Base-by-base conservation (phyloP, 2,888 invertebrate genomes). In the Ormia ochracea region DNA sequence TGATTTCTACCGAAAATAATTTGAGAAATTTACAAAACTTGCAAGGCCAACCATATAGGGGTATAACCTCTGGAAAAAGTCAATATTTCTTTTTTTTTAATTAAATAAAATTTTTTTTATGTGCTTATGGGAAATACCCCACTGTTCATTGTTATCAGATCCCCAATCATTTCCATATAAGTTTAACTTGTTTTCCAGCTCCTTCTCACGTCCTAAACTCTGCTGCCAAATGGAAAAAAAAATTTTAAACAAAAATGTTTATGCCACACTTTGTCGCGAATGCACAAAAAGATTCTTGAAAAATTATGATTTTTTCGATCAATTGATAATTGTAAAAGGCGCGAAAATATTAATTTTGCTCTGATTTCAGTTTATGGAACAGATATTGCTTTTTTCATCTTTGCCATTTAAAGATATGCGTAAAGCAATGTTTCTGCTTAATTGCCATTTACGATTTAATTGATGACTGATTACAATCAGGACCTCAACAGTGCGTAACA, bases 381-480 rank as follows among this genome's bases (percentile, higher is more conserved):
- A 14, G 6, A 9, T 31, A 9, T 5, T 38, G 6, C 5, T 28
- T 3, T 12, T 43, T 2, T 26, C 26, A 48, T 28, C 31, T 73
- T 75, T 23, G 12, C 63, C 76, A 73, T 80, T 80, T 72, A 58
- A 50, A 63, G 75, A 56, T 72, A 72, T 72, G 80, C 80, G 72
- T 80, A 63, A 80, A 80, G 63, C 54, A 76, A 80, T 76, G 66
- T 80, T 76, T 80, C 66, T 80, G 76, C 50, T 48, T n/a, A n/a
- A n/a, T n/a, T 79, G 56, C 65, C 75, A 72, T 76, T 72, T 76
- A 70, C 48, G 56, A 72, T 36, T 6, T 23, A 45, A 56, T 68
- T 68, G 61, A 73, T 61, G 19, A 65, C 14, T 58, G 58, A 70
- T 66, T 48, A 17, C 43, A 28, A 74, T 65, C 69, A 4, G 19